Evolutionary conservation across 2,113 vertebrate genomes (phyloP).

Genomic region (Macaca fascicularis): DNA sequence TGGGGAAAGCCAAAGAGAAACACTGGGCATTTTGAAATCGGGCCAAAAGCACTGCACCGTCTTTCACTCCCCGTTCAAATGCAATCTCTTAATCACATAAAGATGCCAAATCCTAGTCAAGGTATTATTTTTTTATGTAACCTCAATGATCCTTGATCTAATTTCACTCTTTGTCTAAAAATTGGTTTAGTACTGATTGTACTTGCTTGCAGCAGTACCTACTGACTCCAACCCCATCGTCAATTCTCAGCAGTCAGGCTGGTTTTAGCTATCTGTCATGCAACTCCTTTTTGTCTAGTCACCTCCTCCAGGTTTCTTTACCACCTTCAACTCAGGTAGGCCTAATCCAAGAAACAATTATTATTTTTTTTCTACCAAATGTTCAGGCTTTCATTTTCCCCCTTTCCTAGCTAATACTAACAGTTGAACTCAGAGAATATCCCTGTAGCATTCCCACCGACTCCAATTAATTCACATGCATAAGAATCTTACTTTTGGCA

Average conservation of each 20-base stretch:
- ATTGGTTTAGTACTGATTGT: background rate
- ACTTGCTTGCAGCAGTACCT: background rate
- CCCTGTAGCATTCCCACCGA: constrained; percentile 48
- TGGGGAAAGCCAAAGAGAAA: background rate
- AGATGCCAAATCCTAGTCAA: background rate
- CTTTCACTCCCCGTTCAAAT: background rate
- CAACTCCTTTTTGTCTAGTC: background rate
- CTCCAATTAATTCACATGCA: constrained; percentile 56
- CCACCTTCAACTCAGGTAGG: background rate
- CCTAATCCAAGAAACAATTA: background rate
- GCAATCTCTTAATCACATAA: background rate
- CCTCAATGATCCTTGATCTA: background rate
- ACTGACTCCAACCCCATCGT: background rate
- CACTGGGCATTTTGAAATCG: background rate
- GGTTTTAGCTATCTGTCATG: background rate
- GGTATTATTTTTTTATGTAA: background rate
- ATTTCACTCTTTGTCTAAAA: constrained; percentile 21
- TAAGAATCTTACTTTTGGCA: constrained; percentile 25
- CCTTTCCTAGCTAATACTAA: background rate
- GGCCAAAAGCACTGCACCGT: background rate
- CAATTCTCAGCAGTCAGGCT: background rate
- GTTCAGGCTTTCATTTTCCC: background rate
- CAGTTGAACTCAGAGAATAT: constrained; percentile 42
- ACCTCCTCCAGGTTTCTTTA: background rate
- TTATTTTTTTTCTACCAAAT: background rate